Conservation (phyloP, 2,888 invertebrate species). For the Neocrepidodera transversa region DNA sequence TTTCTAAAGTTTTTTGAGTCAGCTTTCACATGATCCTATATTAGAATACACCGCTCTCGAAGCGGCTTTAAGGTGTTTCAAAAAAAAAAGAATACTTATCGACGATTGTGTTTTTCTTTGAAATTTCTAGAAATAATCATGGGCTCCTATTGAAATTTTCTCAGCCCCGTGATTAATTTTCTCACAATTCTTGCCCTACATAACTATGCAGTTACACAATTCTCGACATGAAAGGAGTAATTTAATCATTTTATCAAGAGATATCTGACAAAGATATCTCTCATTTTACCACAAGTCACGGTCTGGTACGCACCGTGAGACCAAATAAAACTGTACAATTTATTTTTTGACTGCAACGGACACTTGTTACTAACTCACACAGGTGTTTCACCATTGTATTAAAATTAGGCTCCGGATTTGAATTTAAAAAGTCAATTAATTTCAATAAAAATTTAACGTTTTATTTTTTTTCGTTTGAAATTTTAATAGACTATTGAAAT, state of each 20-base stretch:
- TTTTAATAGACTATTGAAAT: too few species aligned
- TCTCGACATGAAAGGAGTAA: constrained; percentile 32
- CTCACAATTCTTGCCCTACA: constrained; percentile 3
- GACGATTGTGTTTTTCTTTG: too few species aligned
- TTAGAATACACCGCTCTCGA: too few species aligned
- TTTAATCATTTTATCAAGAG: constrained; percentile 34
- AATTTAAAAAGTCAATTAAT: constrained; percentile 16
- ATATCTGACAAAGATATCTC: constrained; percentile 38
- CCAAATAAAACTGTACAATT: not conserved
- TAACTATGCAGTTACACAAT: constrained; percentile 15
- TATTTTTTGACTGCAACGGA: constrained; percentile 11
- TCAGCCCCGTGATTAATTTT: too few species aligned
- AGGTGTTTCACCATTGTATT: constrained; percentile 24
- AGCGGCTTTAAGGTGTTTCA: too few species aligned
- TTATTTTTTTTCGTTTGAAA: not conserved
- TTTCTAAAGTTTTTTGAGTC: too few species aligned
- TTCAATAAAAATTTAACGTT: constrained; percentile 13
- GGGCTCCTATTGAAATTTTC: too few species aligned
- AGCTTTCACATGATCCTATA: too few species aligned
- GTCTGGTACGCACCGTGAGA: constrained; percentile 44
- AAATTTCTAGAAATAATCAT: too few species aligned
- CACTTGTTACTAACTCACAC: constrained; percentile 22
- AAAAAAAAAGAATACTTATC: too few species aligned
- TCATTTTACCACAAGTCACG: constrained; percentile 38
- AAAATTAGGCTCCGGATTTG: constrained; percentile 15